Evolutionary conservation across 2,113 vertebrate genomes (phyloP).

Genomic region (Ariopsis seemanni): DNA sequence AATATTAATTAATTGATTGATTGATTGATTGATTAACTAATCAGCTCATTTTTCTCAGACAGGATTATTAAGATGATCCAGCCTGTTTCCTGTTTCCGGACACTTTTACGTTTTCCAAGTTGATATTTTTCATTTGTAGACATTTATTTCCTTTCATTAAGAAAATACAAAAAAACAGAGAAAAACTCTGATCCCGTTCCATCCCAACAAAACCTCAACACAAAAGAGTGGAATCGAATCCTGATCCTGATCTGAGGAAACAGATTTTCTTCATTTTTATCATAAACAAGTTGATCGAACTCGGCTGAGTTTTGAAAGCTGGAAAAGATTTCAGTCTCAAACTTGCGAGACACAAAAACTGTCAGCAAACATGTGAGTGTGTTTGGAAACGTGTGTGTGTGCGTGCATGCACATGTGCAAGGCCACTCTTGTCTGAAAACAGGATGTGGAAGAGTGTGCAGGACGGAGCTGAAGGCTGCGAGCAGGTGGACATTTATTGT

Average conservation of each 20-base stretch:
- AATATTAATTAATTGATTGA: no score
- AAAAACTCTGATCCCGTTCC: not conserved
- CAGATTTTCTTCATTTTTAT: not conserved
- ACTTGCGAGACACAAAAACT: not conserved
- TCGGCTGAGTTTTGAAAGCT: not conserved
- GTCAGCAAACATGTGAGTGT: not conserved
- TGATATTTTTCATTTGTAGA: not conserved
- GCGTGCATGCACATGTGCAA: not conserved
- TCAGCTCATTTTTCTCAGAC: not conserved
- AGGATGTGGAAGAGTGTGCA: conserved; percentile 28
- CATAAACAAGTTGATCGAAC: not conserved
- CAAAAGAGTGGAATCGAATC: not conserved
- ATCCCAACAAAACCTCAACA: no score
- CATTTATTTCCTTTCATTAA: not conserved
- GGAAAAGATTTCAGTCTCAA: not conserved
- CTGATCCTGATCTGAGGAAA: not conserved
- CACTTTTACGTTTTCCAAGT: no score
- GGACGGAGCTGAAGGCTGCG: conserved; percentile 1
- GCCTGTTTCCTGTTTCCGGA: not conserved
- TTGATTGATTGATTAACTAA: no score
- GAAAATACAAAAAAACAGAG: not conserved
- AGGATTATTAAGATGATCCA: not conserved
- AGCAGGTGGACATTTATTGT: conserved; percentile 35
- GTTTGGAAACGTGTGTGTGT: not conserved
- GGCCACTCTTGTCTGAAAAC: conserved; percentile 32